Percentiles rank a stretch among this genome's conserved stretches.
Evolutionary conservation across 2,113 vertebrate species (phyloP).

Genomic region (Hirundichthys speculiger): DNA sequence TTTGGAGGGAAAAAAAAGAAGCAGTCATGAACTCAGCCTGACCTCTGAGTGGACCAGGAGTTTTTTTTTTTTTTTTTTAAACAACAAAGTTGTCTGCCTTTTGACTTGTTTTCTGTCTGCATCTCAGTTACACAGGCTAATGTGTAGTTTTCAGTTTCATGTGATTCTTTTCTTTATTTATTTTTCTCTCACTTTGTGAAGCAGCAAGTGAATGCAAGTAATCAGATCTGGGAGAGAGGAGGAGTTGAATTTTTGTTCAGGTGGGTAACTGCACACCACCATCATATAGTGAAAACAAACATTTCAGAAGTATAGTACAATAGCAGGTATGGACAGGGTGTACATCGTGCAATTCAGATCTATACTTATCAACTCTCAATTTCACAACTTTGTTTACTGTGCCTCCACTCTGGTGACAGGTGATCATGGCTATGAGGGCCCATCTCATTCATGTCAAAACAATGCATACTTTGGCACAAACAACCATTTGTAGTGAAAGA

Average conservation of each 20-base stretch:
- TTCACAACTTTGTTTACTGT: not conserved
- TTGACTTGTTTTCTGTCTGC: slow-evolving; percentile 17
- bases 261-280: no score
- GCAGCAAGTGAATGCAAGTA: slow-evolving; percentile 29
- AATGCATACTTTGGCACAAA: not conserved
- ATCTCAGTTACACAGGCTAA: slow-evolving; percentile 16
- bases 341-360: no score
- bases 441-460: no score
- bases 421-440: not conserved
- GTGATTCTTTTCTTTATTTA: slow-evolving; percentile 13
- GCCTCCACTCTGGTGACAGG: not conserved
- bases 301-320: no score
- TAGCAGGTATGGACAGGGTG: not conserved
- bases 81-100: slow-evolving; percentile 12
- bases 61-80: not conserved
- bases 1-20: not conserved
- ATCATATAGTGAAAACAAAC: no score
- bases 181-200: slow-evolving; percentile 9
- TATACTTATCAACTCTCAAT: not conserved
- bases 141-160: slow-evolving; percentile 56
- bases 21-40: not conserved
- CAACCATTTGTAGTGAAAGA: not conserved
- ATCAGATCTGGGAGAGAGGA: slow-evolving; percentile 24
- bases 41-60: slow-evolving; percentile 14
- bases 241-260: no score